Evolutionary conservation across 1,140 invertebrate species (phyloP), one percentile per base, ranked within the genome.

Genomic region (Papilio dardanus): DNA sequence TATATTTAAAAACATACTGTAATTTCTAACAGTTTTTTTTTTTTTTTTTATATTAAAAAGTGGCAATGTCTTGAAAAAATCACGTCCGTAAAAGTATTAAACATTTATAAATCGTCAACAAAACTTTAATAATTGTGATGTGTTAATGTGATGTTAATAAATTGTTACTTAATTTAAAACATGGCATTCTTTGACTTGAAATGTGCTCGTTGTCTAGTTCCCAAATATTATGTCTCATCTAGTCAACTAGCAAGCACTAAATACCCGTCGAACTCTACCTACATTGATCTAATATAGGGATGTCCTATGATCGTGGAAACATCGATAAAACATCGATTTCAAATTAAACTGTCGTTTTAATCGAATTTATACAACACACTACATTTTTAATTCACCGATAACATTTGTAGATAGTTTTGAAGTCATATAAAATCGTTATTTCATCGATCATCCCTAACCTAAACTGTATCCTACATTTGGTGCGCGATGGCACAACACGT

Each of bases 401-500:
- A n/a, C 14, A 5, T n/a, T 42, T 46, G 16, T n/a, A 1, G 42
- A 6, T n/a, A n/a, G n/a, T n/a, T n/a, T n/a, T n/a, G n/a, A n/a
- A n/a, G n/a, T n/a, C n/a, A n/a, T n/a, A n/a, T n/a, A n/a, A n/a
- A n/a, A 54, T 37, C 74, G 73, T 19, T 19, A 65, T 12, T 40
- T n/a, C 66, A 37, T 68, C 78, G 71, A 80, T 42, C 74, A 66
- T 74, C 75, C 75, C 74, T 42, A 71, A 42, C 76, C 75, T n/a
- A n/a, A n/a, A 78, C 76, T 78, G 78, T 82, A 79, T 75, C 68
- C 78, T 85, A 82, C 75, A 83, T 84, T 82, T 84, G 83, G 81
- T 84, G 84, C 84, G 77, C 83, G 28, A 86, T 86, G 84, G 84
- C 84, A 86, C 84, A 74, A 67, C 77, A 83, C 76, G 75, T 76